Conservation (phyloP, 2,888 invertebrate species). For the Pelosia muscerda region DNA sequence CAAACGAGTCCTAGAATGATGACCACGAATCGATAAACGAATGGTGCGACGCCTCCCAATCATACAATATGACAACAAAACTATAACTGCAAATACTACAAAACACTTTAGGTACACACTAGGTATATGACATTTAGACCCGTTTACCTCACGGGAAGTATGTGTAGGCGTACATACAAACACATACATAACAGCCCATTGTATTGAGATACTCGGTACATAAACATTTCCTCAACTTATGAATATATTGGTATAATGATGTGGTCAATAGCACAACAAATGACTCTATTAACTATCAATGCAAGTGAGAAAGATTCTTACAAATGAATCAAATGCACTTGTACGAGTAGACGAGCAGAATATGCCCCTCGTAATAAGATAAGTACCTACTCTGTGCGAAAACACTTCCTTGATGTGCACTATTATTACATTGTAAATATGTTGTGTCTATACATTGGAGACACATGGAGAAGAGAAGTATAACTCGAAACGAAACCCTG, state of each 20-base stretch:
- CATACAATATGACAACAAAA: too few relatives aligned
- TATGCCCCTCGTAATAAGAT: not conserved
- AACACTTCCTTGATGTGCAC: not conserved
- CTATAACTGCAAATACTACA: too few relatives aligned
- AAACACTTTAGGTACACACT: slow-evolving; percentile 12
- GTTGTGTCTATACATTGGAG: too few relatives aligned
- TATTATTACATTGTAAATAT: not conserved
- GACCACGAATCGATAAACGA: too few relatives aligned
- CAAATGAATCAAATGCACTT: slow-evolving; percentile 12
- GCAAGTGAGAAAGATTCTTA: slow-evolving; percentile 16
- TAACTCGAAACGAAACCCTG: too few relatives aligned
- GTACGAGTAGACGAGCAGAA: not conserved
- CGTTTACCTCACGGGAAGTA: slow-evolving; percentile 25
- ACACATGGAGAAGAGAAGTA: too few relatives aligned
- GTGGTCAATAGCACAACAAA: slow-evolving; percentile 20
- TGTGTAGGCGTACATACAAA: slow-evolving; percentile 21
- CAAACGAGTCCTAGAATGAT: too few relatives aligned
- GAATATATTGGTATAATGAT: slow-evolving; percentile 23
- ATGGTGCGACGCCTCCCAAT: too few relatives aligned
- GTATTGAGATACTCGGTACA: slow-evolving; percentile 15
- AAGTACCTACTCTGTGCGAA: not conserved
- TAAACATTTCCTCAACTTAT: slow-evolving; percentile 30
- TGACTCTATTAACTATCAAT: slow-evolving; percentile 21
- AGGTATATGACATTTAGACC: slow-evolving; percentile 8
- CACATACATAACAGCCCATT: slow-evolving; percentile 20